Evolutionary conservation across 92 coral and sea anemone genomes (phyloP).

Genomic region (Blastomussa wellsi): DNA sequence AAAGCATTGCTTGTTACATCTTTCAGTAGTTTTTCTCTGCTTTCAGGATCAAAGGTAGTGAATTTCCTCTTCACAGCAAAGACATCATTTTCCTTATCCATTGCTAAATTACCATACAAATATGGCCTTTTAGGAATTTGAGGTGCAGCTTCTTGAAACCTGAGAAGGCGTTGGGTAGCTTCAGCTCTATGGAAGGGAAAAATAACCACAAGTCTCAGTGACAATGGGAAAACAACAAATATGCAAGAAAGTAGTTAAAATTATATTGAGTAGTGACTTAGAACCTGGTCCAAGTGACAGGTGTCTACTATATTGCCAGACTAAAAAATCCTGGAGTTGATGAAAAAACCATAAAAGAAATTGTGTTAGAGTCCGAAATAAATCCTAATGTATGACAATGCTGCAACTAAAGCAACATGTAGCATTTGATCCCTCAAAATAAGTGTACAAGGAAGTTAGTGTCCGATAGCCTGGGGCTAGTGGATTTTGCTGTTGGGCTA

Average conservation of each 20-base stretch:
- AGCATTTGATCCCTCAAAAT: no score
- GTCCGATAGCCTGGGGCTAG: no score
- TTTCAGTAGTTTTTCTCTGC: conserved; percentile 37
- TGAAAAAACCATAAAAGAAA: no score
- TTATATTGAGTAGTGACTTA: not conserved
- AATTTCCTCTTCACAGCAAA: conserved; percentile 43
- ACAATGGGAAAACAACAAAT: not conserved
- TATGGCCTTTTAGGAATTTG: conserved; percentile 23
- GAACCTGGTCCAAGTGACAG: no score
- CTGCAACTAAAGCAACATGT: no score
- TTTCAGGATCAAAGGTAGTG: conserved; percentile 40
- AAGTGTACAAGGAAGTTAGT: no score
- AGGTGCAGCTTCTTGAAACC: conserved; percentile 27
- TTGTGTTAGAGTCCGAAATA: no score
- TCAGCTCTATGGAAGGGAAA: conserved; percentile 20
- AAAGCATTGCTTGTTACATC: conserved; percentile 28
- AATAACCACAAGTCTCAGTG: no score
- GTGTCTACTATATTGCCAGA: no score
- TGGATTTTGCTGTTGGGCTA: no score
- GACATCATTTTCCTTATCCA: conserved; percentile 67
- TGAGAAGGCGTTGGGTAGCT: conserved; percentile 24
- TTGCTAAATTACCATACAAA: conserved; percentile 39
- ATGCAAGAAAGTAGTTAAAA: not conserved
- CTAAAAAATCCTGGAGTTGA: no score
- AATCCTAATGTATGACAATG: no score